Evolutionary conservation across 2,797 vertebrate species (phyloP), one percentile per base, ranked within the genome.

Genomic region (Chloroceryle inda): DNA sequence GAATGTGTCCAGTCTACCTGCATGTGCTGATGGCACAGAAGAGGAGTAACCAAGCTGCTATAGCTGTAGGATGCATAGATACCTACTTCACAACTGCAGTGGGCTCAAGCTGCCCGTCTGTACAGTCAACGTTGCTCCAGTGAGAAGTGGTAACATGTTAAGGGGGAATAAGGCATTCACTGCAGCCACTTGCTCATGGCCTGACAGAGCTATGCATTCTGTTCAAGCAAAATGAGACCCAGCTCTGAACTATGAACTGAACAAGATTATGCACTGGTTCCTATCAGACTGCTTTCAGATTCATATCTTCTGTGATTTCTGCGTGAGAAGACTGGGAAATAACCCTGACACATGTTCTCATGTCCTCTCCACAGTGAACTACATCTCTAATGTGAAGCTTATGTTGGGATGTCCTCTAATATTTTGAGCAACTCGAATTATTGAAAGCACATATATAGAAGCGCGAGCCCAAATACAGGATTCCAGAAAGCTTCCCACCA

Each of bases 41-140:
- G 29, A 94, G 68, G 45, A 87, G 71, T 42, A 87, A 58, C 14
- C 18, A 64, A 83, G 18, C 23, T 74, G 52, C 73, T 83, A 13
- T 3, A 62, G 26, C 42, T 63, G 5, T 1, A 24, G 14, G 10
- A 26, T 21, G 11, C 27, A 24, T 2, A 47, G 42, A 37, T 31
- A 50, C 18, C n/a, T 24, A 20, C 47, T 85, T 58, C 68, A 63
- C 26, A 62, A 4, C 11, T 38, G 50, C 45, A 38, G 13, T 18
- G 31, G 35, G 12, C 68, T 80, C 19, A 10, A 12, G 73, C 26
- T 29, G 47, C 24, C 24, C 42, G 4, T 19, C 58, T 78, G 26
- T 26, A 29, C 35, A 44, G 42, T 35, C 33, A 56, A 1, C 2
- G 5, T 42, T 79, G 55, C 37, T 55, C 52, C 29, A 44, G 20